These are phyloP conservation scores for Tyrannus savana DNA, from an alignment of 2,113 vertebrate genomes.

Conservation along the genomic window DNA sequence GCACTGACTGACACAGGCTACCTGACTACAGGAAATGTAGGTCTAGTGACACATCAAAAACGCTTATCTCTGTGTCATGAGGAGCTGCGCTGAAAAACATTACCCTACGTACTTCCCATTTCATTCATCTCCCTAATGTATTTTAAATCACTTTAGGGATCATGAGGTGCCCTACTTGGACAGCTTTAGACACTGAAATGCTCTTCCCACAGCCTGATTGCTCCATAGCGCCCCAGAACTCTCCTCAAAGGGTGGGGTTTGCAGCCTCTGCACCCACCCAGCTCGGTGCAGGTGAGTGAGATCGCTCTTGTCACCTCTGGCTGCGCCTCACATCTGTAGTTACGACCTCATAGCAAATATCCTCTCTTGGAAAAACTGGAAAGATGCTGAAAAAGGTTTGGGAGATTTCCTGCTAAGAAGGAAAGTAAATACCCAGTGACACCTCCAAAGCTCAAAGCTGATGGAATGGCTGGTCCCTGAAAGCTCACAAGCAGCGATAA, in stretches of 20 bases:
- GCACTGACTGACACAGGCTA: background rate
- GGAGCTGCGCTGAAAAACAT: background rate
- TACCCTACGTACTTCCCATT: background rate
- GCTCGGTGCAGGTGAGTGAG: background rate
- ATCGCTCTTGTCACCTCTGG: background rate
- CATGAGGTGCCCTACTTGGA: background rate
- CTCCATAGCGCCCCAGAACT: background rate
- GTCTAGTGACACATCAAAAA: background rate
- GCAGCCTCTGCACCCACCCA: background rate
- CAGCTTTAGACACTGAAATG: background rate
- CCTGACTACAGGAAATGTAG: background rate
- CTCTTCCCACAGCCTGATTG: background rate
- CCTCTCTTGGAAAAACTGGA: fast-evolving
- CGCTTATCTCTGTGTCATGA: fast-evolving
- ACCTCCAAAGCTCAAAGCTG: background rate
- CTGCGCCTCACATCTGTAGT: background rate
- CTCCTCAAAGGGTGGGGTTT: background rate
- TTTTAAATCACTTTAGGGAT: background rate
- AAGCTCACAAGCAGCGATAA: background rate
- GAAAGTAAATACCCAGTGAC: background rate
- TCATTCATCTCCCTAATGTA: background rate
- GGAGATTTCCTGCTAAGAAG: background rate
- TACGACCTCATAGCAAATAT: background rate
- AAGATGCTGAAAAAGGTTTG: background rate
- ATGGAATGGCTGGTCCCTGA: background rate